phyloP scores from a whole-genome alignment of 2,888 invertebrate species.

The Amiota communis region DNA sequence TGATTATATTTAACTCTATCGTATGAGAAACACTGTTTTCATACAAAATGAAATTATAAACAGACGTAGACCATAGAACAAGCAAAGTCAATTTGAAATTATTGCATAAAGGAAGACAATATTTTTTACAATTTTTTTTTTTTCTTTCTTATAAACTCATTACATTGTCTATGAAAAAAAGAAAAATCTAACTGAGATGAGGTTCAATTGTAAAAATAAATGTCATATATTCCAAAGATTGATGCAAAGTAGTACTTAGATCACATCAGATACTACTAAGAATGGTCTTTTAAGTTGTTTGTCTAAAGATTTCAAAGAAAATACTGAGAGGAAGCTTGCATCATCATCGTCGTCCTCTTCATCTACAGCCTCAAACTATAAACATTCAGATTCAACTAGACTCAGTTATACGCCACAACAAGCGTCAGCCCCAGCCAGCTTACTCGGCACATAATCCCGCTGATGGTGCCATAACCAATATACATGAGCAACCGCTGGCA shows the following conservation, averaged over 20 bases:
- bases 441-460: constrained; percentile 65
- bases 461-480: constrained; percentile 69
- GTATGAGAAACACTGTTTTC: neutral
- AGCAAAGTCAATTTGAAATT: constrained; percentile 1
- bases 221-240: too few relatives aligned
- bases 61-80: constrained; percentile 3
- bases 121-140: constrained; percentile 4
- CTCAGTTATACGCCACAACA: constrained; percentile 59
- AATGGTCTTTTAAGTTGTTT: too few relatives aligned
- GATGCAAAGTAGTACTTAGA: too few relatives aligned
- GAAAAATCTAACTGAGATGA: too few relatives aligned
- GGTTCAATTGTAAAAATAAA: too few relatives aligned
- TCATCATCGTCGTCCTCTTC: constrained; percentile 4
- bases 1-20: neutral
- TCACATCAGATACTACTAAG: too few relatives aligned
- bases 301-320: too few relatives aligned
- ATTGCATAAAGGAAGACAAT: neutral
- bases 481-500: constrained; percentile 69
- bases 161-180: too few relatives aligned
- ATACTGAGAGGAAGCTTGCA: neutral
- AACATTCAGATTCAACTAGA: constrained; percentile 57
- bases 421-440: constrained; percentile 47
- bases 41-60: constrained; percentile 16
- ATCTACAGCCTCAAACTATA: constrained; percentile 44
- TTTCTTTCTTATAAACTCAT: too few relatives aligned